Evolutionary conservation across 2,888 invertebrate species (phyloP).

Genomic region (Scrobipalpa costella): DNA sequence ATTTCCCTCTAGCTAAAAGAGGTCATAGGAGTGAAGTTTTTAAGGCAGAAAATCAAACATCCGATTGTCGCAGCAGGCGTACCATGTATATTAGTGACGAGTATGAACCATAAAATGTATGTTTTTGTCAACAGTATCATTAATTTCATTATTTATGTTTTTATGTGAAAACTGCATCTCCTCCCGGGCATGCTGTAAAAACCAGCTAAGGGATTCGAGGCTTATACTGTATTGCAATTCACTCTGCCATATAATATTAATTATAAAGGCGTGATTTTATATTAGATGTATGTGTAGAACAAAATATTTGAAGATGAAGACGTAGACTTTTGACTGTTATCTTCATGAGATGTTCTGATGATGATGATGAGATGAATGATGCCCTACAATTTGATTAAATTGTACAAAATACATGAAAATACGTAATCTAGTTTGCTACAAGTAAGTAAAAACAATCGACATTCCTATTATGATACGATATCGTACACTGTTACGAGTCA

Average conservation of each 20-base stretch:
- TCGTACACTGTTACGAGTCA: not conserved
- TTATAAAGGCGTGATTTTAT: not conserved
- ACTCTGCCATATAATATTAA: no score
- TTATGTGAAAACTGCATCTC: no score
- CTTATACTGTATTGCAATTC: no score
- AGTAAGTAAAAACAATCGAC: not conserved
- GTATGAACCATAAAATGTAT: not conserved
- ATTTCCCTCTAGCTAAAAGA: no score
- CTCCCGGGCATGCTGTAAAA: no score
- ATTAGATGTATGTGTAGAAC: not conserved
- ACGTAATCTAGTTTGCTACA: not conserved
- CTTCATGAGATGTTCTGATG: not conserved
- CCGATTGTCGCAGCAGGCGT: no score
- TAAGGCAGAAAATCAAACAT: not conserved
- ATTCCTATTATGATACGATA: not conserved
- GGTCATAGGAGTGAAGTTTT: no score
- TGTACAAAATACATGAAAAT: not conserved
- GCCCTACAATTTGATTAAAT: slow-evolving; percentile 11
- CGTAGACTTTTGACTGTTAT: not conserved
- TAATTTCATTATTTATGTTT: no score
- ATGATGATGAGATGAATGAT: slow-evolving; percentile 9
- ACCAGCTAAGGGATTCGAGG: no score
- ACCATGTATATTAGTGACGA: no score
- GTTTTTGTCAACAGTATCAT: not conserved
- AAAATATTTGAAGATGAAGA: not conserved